Base-by-base conservation (phyloP, 2,888 invertebrate species). In the Tipula helvola region DNA sequence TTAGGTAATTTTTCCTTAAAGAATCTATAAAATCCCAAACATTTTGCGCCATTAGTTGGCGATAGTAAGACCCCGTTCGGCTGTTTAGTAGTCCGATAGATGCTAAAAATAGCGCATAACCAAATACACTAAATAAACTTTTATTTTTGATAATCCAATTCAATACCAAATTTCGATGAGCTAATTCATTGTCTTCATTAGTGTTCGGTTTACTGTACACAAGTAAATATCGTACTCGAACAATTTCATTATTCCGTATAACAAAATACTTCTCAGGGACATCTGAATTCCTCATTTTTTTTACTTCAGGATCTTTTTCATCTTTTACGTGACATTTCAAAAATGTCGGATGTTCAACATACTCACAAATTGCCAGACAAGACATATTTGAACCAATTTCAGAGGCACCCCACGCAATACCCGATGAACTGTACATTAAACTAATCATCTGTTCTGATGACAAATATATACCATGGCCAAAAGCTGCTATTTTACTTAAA, bases 341-440 rank as follows among this genome's bases (percentile, higher is more conserved):
- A 88, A 93, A 93, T 87, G 94, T 93, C 1, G 94, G 93, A 89
- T 96, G 94, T 90, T 96, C 93, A 85, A 97, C 93, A 86, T 96
- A 93, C 92, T 97, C 96, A 91, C 97, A 96, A 87, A 97, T 91
- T 2, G 96, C 96, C 85, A 97, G 93, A 90, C 96, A 95, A 71
- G 96, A 95, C 86, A 96, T 92, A 88, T 95, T 93, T n/a, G 94
- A 93, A 1, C 97, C 97, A 86, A 96, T 93, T 87, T 93, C 91
- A 89, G 96, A 96, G 10, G 94, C 94, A 36, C 95, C 94, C 97
- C 97, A 96, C 12, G 95, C 93, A 89, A 93, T 94, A n/a, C 94
- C 95, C 88, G 93, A 93, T 42, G 95, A 95, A 89, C 96, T 95
- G 89, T 95, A 95, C 44, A 94, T 93, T 89, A 96, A 91, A 89